Conservation (phyloP, 2,797 vertebrate species). For the Halcyon badia region DNA sequence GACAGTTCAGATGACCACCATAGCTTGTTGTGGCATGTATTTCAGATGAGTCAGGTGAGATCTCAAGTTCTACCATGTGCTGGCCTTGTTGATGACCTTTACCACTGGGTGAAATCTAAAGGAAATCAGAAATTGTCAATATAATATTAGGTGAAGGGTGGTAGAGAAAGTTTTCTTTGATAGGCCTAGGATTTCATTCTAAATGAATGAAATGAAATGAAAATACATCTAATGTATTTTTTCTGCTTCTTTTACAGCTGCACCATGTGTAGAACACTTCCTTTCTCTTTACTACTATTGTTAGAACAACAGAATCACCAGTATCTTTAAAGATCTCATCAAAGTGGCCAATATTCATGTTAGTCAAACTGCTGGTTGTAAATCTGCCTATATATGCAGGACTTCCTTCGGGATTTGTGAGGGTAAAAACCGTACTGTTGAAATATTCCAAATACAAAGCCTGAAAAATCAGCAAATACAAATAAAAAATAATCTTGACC, state of each 20-base stretch:
- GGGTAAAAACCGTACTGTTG: background rate
- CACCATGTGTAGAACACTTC: background rate
- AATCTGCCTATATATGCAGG: background rate
- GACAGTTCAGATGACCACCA: background rate
- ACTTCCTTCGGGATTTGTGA: background rate
- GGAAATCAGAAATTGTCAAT: background rate
- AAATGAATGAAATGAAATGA: too few species aligned
- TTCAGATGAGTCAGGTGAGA: background rate
- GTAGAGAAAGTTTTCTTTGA: background rate
- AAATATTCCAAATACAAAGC: background rate
- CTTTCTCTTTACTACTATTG: background rate
- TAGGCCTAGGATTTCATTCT: background rate
- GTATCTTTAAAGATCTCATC: background rate
- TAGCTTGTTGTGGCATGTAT: background rate
- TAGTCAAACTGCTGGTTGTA: background rate
- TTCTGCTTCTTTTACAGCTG: background rate
- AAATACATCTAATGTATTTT: background rate
- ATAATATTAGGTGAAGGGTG: background rate
- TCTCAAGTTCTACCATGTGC: background rate
- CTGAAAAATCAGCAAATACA: background rate
- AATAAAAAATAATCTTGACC: background rate
- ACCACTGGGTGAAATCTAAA: background rate
- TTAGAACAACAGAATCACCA: background rate
- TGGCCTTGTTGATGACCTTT: background rate
- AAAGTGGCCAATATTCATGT: background rate